Evolutionary conservation across 2,113 vertebrate species (phyloP).

Genomic region (Heterochromis multidens): DNA sequence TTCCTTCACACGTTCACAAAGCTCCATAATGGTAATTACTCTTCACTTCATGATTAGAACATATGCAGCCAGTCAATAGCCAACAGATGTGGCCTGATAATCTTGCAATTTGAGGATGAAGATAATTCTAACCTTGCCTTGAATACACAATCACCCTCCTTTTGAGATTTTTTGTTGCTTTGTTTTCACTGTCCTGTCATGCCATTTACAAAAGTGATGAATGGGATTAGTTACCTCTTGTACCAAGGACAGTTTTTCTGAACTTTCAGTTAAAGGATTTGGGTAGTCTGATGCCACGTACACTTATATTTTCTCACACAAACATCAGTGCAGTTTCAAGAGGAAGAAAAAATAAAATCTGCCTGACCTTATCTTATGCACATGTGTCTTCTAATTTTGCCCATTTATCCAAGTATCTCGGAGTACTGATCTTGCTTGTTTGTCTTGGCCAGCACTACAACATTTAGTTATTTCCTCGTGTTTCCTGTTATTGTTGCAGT

Average conservation of each 20-base stretch:
- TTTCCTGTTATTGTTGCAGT: constrained; percentile 62
- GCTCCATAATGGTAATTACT: constrained; percentile 69
- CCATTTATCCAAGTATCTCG: constrained; percentile 29
- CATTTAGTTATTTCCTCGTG: constrained; percentile 52
- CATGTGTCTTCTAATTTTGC: constrained; percentile 49
- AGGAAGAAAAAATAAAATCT: constrained; percentile 17
- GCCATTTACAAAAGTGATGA: background rate
- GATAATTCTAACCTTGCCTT: constrained; percentile 52
- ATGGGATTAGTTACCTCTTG: background rate
- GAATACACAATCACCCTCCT: constrained; percentile 63
- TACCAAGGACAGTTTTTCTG: background rate
- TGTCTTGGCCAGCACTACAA: constrained; percentile 50
- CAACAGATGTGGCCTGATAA: constrained; percentile 75
- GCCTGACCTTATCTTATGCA: constrained; percentile 34
- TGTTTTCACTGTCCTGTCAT: constrained; percentile 12
- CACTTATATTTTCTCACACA: background rate
- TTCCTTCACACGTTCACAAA: constrained; percentile 70
- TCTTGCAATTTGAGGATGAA: constrained; percentile 49
- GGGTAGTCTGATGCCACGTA: background rate
- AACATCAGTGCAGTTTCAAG: background rate
- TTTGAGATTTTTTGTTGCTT: constrained; percentile 5
- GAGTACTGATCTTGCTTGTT: constrained; percentile 42
- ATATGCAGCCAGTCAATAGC: constrained; percentile 69
- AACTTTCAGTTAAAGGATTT: background rate
- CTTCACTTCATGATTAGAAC: constrained; percentile 64